Base-by-base conservation (phyloP, 1,140 invertebrate genomes). In the Drosophila quadrilineata region DNA sequence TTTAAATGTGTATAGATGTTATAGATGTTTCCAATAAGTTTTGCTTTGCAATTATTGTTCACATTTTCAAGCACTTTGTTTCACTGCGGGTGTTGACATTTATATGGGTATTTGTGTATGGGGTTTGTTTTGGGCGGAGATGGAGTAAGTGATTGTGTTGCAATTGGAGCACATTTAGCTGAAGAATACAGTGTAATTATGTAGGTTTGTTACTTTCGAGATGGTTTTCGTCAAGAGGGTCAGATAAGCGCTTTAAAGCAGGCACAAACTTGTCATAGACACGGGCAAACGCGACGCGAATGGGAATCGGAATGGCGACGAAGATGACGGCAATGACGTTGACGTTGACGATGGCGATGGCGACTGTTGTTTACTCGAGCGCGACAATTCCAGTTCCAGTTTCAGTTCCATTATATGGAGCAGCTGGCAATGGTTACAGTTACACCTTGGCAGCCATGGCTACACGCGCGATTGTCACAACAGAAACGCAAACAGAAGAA, bases 381-480 rank as follows among this genome's bases (percentile, higher is more conserved):
- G 71, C 45, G 22, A 71, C 71, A 52, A 40, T 62, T 72, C 19
- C 19, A 54, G 52, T 41, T 54, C 19, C 46, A 40, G 36, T 56
- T 64, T 54, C 60, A 82, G 59, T 65, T 84, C 45, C 54, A 65
- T 65, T 22, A 59, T 59, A 28, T 35, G 26, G 28, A 59, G 58
- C 41, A 65, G 59, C 59, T 52, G 71, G 46, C 46, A 36, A 40
- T 40, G 29, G 56, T 50, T 73, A 59, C 50, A 75, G 71, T 58
- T 65, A 84, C 79, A 77, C 79, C 52, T 73, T 73, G 74, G 79
- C 79, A 71, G 38, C 79, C 74, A 84, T 84, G 79, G 70, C 66
- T 57, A 85, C 79, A n/a, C n/a, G n/a, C n/a, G 79, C 79, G 74
- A 82, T 29, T 69, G 79, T 59, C 79, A 74, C 66, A 74, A 74